Evolutionary conservation across 2,888 invertebrate genomes (phyloP).

Genomic region (Athetis lepigone): DNA sequence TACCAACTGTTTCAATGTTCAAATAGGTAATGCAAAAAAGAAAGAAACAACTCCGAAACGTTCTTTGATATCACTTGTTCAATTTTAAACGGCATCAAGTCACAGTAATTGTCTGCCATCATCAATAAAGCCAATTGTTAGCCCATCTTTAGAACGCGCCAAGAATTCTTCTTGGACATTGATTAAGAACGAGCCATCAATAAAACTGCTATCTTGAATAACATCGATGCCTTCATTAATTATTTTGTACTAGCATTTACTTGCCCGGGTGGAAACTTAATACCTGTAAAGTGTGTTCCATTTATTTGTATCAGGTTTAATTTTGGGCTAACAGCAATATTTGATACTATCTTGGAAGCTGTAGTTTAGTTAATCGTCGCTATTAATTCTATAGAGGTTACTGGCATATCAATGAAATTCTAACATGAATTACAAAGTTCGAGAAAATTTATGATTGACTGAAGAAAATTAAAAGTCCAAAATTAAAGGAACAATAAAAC

Average conservation of each 20-base stretch:
- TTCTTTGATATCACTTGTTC: slow-evolving; percentile 42
- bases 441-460: not conserved
- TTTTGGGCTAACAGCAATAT: slow-evolving; percentile 35
- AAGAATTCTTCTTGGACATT: slow-evolving; percentile 77
- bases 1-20: not conserved
- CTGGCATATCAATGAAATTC: slow-evolving; percentile 15
- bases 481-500: not conserved
- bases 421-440: not conserved
- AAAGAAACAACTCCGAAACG: slow-evolving; percentile 23
- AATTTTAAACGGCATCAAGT: slow-evolving; percentile 55
- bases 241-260: slow-evolving; percentile 69
- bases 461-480: too few species aligned
- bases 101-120: slow-evolving; percentile 57
- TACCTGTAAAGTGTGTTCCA: slow-evolving; percentile 46
- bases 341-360: slow-evolving; percentile 40
- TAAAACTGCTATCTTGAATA: slow-evolving; percentile 80
- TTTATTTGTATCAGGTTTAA: slow-evolving; percentile 50
- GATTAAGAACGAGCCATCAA: slow-evolving; percentile 85
- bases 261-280: slow-evolving; percentile 40
- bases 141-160: slow-evolving; percentile 60
- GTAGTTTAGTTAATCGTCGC: slow-evolving; percentile 22
- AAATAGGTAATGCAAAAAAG: not conserved
- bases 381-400: slow-evolving; percentile 21
- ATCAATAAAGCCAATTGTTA: slow-evolving; percentile 64
- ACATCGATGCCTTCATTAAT: slow-evolving; percentile 81